These are phyloP conservation scores for Palythoa grandis DNA, from an alignment of 92 coral and sea anemone genomes.

Conservation along the genomic window DNA sequence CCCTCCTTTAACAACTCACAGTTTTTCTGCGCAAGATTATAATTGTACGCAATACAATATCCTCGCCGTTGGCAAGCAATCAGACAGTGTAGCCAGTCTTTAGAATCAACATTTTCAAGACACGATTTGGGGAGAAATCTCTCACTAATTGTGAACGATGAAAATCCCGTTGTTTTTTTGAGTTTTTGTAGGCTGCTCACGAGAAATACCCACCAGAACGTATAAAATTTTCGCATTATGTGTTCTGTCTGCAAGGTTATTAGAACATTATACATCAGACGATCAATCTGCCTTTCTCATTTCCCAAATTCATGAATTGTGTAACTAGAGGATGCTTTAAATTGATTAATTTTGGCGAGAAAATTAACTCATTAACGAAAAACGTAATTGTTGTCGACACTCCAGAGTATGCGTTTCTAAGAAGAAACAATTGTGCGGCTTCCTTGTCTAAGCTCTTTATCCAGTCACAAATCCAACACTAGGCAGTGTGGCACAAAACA, in stretches of 20 bases:
- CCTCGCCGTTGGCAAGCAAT: conserved; percentile 9
- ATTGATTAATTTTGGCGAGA: not conserved
- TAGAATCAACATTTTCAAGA: not conserved
- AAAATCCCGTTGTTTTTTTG: not conserved
- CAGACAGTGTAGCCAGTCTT: conserved; percentile 26
- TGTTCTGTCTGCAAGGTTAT: not conserved
- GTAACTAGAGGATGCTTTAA: not conserved
- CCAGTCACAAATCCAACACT: not conserved
- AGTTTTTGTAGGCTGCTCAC: conserved; percentile 5
- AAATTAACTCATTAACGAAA: not conserved
- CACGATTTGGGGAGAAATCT: conserved; percentile 21
- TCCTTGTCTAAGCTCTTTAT: not conserved
- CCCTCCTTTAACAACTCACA: conserved; percentile 25
- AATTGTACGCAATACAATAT: conserved; percentile 33
- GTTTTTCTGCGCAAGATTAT: not conserved
- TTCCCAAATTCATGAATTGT: not conserved
- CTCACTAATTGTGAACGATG: conserved; percentile 16
- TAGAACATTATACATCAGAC: not conserved
- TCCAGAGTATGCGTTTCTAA: not conserved
- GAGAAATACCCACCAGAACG: not conserved
- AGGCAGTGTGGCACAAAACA: not conserved
- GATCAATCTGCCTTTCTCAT: not conserved
- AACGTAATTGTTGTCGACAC: not conserved
- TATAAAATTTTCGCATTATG: not conserved
- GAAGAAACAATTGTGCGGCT: too few relatives aligned